phyloP scores from a whole-genome alignment of 2,797 vertebrate genomes.

The Crax fasciolata region DNA sequence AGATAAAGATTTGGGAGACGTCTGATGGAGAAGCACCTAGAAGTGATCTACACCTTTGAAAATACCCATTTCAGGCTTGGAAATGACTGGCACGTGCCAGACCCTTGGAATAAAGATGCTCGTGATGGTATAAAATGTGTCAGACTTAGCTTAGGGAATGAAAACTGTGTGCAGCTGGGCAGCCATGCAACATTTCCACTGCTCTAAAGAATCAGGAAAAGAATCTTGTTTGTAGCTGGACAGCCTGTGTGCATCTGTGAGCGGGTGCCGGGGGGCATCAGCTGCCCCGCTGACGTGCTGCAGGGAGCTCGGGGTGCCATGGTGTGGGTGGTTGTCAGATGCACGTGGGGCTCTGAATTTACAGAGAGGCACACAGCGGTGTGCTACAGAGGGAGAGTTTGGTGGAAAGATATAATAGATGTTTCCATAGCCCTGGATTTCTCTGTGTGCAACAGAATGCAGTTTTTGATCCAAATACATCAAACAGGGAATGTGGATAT shows the following conservation, averaged over 20 bases:
- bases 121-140: background rate
- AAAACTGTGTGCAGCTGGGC: background rate
- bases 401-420: background rate
- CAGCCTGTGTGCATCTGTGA: rapidly evolving
- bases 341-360: background rate
- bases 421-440: background rate
- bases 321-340: background rate
- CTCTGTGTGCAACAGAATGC: background rate
- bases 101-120: background rate
- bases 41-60: background rate
- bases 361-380: rapidly evolving
- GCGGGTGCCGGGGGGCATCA: rapidly evolving
- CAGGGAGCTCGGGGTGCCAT: too few relatives aligned
- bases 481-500: background rate
- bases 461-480: background rate
- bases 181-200: background rate
- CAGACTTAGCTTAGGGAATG: background rate
- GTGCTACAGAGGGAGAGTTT: background rate
- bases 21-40: background rate
- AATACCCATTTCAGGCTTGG: background rate
- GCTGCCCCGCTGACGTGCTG: background rate
- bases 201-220: background rate
- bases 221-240: background rate
- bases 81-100: background rate
- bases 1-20: background rate